These are phyloP conservation scores for Carassius gibelio DNA, from an alignment of 2,113 vertebrate genomes.

Conservation along the genomic window DNA sequence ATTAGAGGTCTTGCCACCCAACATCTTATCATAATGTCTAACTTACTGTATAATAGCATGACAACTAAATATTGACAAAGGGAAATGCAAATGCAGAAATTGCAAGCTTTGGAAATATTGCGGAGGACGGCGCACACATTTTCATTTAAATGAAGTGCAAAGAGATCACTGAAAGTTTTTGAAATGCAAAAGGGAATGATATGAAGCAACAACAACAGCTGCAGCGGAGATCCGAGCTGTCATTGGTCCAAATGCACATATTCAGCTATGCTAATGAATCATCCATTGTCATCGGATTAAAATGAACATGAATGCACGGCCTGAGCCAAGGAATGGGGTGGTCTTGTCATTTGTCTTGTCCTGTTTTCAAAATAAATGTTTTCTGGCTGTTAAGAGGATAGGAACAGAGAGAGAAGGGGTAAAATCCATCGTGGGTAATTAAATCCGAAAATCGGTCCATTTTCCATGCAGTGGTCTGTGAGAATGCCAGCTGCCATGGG, in stretches of 20 bases:
- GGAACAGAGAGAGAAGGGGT: slow-evolving; percentile 54
- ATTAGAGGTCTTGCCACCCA: background rate
- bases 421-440: slow-evolving; percentile 73
- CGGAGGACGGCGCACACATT: background rate
- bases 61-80: slow-evolving; percentile 11
- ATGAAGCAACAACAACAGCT: slow-evolving; percentile 49
- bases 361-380: slow-evolving; percentile 59
- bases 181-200: slow-evolving; percentile 30
- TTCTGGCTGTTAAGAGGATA: slow-evolving; percentile 54
- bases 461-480: slow-evolving; percentile 79
- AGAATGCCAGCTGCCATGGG: slow-evolving; percentile 75
- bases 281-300: slow-evolving; percentile 34
- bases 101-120: background rate
- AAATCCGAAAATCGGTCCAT: slow-evolving; percentile 73
- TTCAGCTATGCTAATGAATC: slow-evolving; percentile 54
- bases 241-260: slow-evolving; percentile 59
- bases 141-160: slow-evolving; percentile 20
- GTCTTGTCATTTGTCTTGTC: slow-evolving; percentile 58
- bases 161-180: slow-evolving; percentile 32
- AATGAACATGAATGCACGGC: slow-evolving; percentile 37
- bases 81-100: slow-evolving; percentile 2
- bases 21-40: background rate
- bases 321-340: slow-evolving; percentile 48
- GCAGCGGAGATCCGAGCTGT: slow-evolving; percentile 23
- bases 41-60: slow-evolving; percentile 11